These are phyloP conservation scores for Oreochromis grahami DNA, from an alignment of 2,797 vertebrate genomes.

Conservation along the genomic window DNA sequence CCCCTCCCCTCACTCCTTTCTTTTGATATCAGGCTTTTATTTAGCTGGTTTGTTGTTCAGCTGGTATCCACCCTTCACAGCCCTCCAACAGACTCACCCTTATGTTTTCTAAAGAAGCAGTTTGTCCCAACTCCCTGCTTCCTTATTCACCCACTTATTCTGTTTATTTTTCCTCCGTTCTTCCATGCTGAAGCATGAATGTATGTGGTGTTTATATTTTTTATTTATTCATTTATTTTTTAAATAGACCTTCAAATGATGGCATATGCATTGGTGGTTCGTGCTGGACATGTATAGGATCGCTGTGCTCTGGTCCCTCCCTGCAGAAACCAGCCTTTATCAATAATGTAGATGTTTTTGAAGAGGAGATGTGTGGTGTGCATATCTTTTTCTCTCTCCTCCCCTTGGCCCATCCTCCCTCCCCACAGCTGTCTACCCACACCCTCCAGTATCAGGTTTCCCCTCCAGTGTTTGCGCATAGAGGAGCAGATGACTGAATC, in stretches of 20 bases:
- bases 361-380: constrained; percentile 64
- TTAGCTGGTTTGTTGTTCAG: constrained; percentile 25
- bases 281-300: constrained; percentile 23
- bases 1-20: constrained; percentile 20
- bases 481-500: constrained; percentile 74
- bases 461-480: constrained; percentile 56
- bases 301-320: constrained; percentile 33
- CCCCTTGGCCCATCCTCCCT: constrained; percentile 7
- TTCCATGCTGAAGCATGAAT: neutral
- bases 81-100: neutral
- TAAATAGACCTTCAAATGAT: neutral
- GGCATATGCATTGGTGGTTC: neutral
- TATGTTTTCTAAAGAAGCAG: neutral
- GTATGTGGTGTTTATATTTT: constrained; percentile 6
- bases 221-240: neutral
- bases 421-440: constrained; percentile 44
- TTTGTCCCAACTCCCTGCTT: neutral
- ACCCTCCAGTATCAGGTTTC: constrained; percentile 72
- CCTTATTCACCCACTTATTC: neutral
- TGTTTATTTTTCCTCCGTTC: neutral
- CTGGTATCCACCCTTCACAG: constrained; percentile 12
- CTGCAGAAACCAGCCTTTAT: constrained; percentile 64
- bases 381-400: constrained; percentile 47
- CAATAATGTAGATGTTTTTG: constrained; percentile 80
- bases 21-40: constrained; percentile 50